These are phyloP conservation scores for Butastur rufipennis DNA, from an alignment of 2,113 vertebrate species.

Conservation along the genomic window DNA sequence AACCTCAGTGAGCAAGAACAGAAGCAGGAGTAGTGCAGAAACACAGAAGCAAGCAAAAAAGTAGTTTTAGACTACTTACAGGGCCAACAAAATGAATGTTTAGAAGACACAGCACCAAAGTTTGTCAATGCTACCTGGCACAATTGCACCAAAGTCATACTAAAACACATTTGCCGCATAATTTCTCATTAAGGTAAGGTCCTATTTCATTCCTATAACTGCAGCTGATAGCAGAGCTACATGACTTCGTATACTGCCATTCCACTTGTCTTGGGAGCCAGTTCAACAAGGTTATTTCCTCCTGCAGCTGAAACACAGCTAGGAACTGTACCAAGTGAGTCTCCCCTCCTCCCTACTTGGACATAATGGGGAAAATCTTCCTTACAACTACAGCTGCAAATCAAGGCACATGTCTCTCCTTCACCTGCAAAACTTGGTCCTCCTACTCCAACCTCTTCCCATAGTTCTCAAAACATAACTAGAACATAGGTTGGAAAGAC, in stretches of 20 bases:
- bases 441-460: not conserved
- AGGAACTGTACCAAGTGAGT: not conserved
- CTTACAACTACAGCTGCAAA: not conserved
- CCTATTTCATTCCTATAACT: not conserved
- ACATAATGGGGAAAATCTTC: not conserved
- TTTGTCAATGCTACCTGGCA: not conserved
- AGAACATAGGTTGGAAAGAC: not conserved
- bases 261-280: not conserved
- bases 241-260: not conserved
- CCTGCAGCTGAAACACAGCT: not conserved
- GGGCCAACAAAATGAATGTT: not conserved
- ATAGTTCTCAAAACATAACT: not conserved
- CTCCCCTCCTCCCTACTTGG: not conserved
- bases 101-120: not conserved
- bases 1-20: not conserved
- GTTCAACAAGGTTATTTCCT: not conserved
- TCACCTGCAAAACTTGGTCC: not conserved
- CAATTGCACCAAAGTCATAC: not conserved
- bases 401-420: not conserved
- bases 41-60: not conserved
- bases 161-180: not conserved
- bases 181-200: not conserved
- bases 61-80: not conserved
- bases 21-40: not conserved
- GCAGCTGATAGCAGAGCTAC: not conserved